Evolutionary conservation across 1,140 invertebrate species (phyloP), one percentile per base, ranked within the genome.

Genomic region (Aradophagus sp.): DNA sequence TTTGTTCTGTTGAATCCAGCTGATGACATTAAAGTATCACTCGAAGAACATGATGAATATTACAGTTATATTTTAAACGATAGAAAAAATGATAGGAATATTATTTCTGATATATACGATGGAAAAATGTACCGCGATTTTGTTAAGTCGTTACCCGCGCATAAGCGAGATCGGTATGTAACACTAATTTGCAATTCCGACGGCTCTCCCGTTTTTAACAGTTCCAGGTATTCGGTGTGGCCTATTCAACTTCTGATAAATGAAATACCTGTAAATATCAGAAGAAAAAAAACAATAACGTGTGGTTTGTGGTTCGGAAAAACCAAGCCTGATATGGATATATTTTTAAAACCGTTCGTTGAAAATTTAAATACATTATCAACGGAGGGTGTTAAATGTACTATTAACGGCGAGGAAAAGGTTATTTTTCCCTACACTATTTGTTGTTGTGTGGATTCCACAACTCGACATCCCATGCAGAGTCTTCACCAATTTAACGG

Each of bases 231-330:
- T 39, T 29, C 48, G 0, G 27, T 32, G 12, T 36, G 50, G 41
- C 53, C 41, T 5, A 45, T 45, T 11, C 53, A 58, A 58, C 8
- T 58, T 29, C 20, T 45, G 17, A n/a, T 58, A 12, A 58, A 58
- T 29, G 53, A 45, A 17, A n/a, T 58, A 20, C 53, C 53, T 17
- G 5, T 38, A 2, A 58, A 58, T 58, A n/a, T 29, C 6, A 58
- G 53, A 35, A 10, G 16, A 6, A 36, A 58, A 45, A 45, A 31
- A 4, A 38, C 53, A 5, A 38, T 58, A 10, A 13, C 45, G 13
- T 58, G 53, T 15, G 53, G 29, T n/a, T 23, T 58, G 29, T 58
- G 41, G 53, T 58, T 58, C 13, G 41, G 53, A 1, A 45, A 31
- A 38, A 23, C 4, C 20, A 23, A 23, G 8, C 20, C 20, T 5